phyloP scores from a whole-genome alignment of 2,888 invertebrate species.

The Incurvaria masculella region DNA sequence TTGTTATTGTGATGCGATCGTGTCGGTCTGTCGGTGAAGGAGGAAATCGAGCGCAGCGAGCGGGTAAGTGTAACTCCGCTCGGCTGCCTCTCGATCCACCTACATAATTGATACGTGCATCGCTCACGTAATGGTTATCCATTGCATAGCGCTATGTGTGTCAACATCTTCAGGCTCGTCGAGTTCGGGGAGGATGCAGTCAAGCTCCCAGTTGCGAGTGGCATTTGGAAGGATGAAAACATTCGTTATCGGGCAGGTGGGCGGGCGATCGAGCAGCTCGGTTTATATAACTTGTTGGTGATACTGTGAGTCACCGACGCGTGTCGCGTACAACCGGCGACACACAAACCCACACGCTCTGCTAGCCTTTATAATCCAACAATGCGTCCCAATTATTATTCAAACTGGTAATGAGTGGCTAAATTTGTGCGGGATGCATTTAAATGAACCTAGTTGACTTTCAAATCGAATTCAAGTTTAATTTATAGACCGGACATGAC shows the following conservation, averaged over 20 bases:
- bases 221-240: too few species aligned
- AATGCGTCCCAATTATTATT: not conserved
- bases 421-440: too few species aligned
- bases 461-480: too few species aligned
- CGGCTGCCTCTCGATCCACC: conserved; percentile 29
- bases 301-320: not conserved
- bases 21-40: not conserved
- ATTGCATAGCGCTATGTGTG: too few species aligned
- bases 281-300: not conserved
- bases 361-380: not conserved
- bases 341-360: not conserved
- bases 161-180: too few species aligned
- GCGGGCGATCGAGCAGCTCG: not conserved
- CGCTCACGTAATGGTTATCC: too few species aligned
- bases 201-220: too few species aligned
- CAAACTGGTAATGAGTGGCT: not conserved
- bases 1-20: not conserved
- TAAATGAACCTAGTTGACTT: too few species aligned
- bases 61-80: conserved; percentile 49
- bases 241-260: too few species aligned
- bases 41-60: conserved; percentile 25
- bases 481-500: too few species aligned
- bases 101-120: too few species aligned
- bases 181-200: too few species aligned
- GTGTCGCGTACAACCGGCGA: not conserved